A percentile compares a stretch with the other conserved stretches of the same genome.
Evolutionary conservation across 2,797 vertebrate genomes (phyloP).

Genomic region (Lutjanus campechanus): DNA sequence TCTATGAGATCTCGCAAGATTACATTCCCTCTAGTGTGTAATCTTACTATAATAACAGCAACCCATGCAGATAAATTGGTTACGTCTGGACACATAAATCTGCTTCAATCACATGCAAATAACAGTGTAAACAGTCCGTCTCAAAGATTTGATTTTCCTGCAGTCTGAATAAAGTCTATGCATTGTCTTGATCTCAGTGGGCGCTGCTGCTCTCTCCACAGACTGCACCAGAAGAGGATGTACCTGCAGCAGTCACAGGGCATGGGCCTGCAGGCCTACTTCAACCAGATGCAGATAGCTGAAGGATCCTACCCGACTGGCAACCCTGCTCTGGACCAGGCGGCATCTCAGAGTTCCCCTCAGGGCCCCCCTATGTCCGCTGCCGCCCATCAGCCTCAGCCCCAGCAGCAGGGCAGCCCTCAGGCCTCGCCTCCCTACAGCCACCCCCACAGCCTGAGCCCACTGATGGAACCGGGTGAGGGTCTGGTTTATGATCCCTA

Average conservation of each 20-base stretch:
- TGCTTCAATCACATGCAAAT: no score
- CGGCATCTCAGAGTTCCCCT: constrained; percentile 78
- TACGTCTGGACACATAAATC: no score
- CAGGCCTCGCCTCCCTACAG: constrained; percentile 74
- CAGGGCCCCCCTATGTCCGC: constrained; percentile 70
- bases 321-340: constrained; percentile 75
- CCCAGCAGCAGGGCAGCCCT: constrained; percentile 72
- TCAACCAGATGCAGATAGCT: constrained; percentile 99
- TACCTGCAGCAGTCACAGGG: constrained; percentile 96
- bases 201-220: constrained; percentile 70
- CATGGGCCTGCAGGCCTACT: constrained; percentile 91
- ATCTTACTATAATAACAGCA: no score
- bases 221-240: constrained; percentile 96
- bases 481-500: constrained; percentile 90
- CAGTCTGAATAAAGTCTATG: no score
- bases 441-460: constrained; percentile 86
- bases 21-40: no score
- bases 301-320: constrained; percentile 89
- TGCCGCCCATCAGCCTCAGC: constrained; percentile 72
- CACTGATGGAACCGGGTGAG: constrained; percentile 91
- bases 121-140: no score
- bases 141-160: no score
- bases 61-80: no score
- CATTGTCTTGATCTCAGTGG: constrained; percentile 7
- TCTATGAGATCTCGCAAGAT: no score